Conservation (phyloP, 2,113 vertebrate species). For the Apteryx owenii region DNA sequence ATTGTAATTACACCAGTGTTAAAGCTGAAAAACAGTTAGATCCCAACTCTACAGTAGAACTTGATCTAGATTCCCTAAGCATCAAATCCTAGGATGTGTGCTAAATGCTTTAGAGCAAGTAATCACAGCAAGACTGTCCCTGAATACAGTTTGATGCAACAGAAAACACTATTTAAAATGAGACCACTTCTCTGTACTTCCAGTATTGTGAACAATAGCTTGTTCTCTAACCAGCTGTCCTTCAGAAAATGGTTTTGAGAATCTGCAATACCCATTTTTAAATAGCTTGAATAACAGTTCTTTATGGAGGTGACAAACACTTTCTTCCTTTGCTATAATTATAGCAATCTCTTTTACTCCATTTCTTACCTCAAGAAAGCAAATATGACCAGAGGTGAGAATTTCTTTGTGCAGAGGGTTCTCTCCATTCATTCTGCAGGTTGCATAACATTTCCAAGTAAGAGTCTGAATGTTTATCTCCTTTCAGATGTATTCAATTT, state of each 20-base stretch:
- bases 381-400: neutral
- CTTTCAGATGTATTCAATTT: neutral
- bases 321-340: neutral
- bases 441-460: neutral
- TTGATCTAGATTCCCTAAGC: neutral
- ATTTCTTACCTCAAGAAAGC: neutral
- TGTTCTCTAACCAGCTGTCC: neutral
- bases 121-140: neutral
- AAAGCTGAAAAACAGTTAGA: neutral
- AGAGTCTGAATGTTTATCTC: neutral
- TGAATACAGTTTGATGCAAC: neutral
- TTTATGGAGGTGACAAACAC: neutral
- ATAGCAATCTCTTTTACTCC: neutral
- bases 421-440: neutral
- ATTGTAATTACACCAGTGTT: neutral
- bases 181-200: neutral
- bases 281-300: too few species aligned
- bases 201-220: neutral
- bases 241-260: neutral
- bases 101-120: neutral
- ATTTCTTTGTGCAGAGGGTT: neutral
- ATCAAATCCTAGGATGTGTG: neutral
- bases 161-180: neutral
- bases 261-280: too few species aligned
- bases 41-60: neutral